Evolutionary conservation across 2,113 vertebrate species (phyloP).

Genomic region (Phalacrocorax brasilianus): DNA sequence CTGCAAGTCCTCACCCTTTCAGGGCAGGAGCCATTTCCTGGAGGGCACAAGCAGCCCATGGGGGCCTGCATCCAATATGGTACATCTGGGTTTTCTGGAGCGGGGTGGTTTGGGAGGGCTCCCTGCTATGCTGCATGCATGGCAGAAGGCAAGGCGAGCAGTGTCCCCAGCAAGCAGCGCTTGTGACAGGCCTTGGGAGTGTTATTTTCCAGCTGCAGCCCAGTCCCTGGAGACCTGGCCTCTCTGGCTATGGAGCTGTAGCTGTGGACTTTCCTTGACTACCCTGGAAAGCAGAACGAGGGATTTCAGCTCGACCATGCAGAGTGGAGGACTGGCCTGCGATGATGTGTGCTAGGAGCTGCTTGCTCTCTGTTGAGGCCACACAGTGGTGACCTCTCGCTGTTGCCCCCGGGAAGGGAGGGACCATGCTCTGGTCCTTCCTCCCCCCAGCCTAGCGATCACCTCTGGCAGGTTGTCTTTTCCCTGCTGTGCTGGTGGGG

Average conservation of each 20-base stretch:
- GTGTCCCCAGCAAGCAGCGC: not conserved
- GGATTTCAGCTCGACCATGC: not conserved
- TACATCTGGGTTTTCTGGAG: not conserved
- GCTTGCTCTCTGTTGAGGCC: not conserved
- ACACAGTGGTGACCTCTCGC: not conserved
- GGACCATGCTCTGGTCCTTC: not conserved
- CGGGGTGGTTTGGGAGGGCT: not conserved
- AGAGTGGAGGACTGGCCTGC: not conserved
- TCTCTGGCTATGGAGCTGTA: not conserved
- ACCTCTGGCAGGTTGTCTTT: not conserved
- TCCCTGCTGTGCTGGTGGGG: constrained; percentile 6
- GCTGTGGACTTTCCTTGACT: not conserved
- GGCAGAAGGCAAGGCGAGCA: not conserved
- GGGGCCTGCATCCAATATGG: no score
- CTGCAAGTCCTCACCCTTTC: not conserved
- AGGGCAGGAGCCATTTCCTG: not conserved
- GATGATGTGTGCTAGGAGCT: not conserved
- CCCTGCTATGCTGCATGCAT: fast-evolving
- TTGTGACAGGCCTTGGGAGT: not conserved
- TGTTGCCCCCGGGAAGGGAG: not conserved
- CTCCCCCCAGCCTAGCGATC: not conserved
- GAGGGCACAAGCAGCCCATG: not conserved
- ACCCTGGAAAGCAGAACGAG: not conserved
- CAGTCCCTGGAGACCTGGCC: not conserved
- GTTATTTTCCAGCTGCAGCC: not conserved